These are phyloP conservation scores for Slavum lentiscoides DNA, from an alignment of 2,888 invertebrate genomes.

Conservation along the genomic window DNA sequence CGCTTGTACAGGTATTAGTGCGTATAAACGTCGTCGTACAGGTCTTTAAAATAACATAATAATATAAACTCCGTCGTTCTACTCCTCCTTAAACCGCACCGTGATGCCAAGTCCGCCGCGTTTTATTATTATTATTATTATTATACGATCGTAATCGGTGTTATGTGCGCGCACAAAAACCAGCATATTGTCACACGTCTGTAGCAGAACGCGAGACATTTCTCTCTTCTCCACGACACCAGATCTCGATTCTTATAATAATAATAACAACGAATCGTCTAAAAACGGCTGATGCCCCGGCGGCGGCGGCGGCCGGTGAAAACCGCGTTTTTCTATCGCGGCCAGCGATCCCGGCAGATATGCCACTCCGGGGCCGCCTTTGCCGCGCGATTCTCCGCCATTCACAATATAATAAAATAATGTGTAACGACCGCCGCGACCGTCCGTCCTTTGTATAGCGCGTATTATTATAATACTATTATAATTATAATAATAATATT, in stretches of 20 bases:
- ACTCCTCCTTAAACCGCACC: not conserved
- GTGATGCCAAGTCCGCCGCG: not conserved
- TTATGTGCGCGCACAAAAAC: not conserved
- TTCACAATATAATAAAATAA: too few species aligned
- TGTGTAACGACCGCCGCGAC: too few species aligned
- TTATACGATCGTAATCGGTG: constrained; percentile 44
- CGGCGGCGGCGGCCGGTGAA: not conserved
- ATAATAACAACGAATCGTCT: too few species aligned
- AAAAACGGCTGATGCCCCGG: not conserved
- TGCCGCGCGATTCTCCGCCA: too few species aligned
- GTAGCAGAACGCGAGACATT: not conserved
- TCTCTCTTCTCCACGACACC: not conserved
- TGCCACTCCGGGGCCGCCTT: not conserved
- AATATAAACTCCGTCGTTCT: not conserved
- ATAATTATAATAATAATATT: not conserved
- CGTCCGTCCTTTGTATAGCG: too few species aligned
- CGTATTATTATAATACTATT: not conserved
- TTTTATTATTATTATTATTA: not conserved
- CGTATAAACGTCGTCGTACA: not conserved
- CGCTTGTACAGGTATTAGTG: not conserved
- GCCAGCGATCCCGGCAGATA: not conserved
- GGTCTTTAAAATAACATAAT: constrained; percentile 2
- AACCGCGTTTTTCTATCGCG: constrained; percentile 29
- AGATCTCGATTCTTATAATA: constrained; percentile 4
- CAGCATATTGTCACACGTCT: constrained; percentile 15